phyloP scores from a whole-genome alignment of 2,888 invertebrate genomes.

The Sialis lutaria region DNA sequence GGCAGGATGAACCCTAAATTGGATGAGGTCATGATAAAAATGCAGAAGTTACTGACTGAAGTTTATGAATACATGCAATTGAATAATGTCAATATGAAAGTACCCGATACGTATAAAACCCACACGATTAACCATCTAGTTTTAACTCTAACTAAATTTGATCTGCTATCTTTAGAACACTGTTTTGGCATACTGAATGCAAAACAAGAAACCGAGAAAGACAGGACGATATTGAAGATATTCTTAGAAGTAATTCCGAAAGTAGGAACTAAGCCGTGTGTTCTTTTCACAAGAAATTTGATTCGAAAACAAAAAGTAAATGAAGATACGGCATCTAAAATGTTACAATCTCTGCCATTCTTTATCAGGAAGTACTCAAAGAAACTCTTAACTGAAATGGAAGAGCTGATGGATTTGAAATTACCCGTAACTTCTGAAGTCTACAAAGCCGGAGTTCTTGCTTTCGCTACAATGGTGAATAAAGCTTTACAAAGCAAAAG shows the following conservation, averaged over 20 bases:
- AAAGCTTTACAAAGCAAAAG: slow-evolving; percentile 15
- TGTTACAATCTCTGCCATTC: slow-evolving; percentile 25
- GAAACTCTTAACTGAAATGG: slow-evolving; percentile 21
- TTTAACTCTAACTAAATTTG: slow-evolving; percentile 18
- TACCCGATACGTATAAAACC: slow-evolving; percentile 19
- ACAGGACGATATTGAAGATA: slow-evolving; percentile 13
- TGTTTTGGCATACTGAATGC: slow-evolving; percentile 13
- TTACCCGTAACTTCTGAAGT: slow-evolving; percentile 14
- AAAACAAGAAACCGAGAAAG: slow-evolving; percentile 11
- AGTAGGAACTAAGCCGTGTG: slow-evolving; percentile 26
- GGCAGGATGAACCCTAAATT: slow-evolving; percentile 21
- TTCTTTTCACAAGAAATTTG: slow-evolving; percentile 22
- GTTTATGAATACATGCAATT: slow-evolving; percentile 20
- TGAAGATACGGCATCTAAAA: slow-evolving; percentile 16
- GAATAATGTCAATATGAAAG: slow-evolving; percentile 18
- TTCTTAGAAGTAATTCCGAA: slow-evolving; percentile 27
- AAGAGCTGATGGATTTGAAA: slow-evolving; percentile 17
- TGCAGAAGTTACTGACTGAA: slow-evolving; percentile 9
- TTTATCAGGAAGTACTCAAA: slow-evolving; percentile 23
- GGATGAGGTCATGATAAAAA: background rate
- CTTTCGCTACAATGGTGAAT: slow-evolving; percentile 25
- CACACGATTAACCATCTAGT: slow-evolving; percentile 21
- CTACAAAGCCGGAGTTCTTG: slow-evolving; percentile 23
- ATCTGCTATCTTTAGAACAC: slow-evolving; percentile 17
- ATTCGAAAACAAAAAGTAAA: slow-evolving; percentile 20